These are phyloP conservation scores for Epinephelus lanceolatus DNA, from an alignment of 2,113 vertebrate species.

Conservation along the genomic window DNA sequence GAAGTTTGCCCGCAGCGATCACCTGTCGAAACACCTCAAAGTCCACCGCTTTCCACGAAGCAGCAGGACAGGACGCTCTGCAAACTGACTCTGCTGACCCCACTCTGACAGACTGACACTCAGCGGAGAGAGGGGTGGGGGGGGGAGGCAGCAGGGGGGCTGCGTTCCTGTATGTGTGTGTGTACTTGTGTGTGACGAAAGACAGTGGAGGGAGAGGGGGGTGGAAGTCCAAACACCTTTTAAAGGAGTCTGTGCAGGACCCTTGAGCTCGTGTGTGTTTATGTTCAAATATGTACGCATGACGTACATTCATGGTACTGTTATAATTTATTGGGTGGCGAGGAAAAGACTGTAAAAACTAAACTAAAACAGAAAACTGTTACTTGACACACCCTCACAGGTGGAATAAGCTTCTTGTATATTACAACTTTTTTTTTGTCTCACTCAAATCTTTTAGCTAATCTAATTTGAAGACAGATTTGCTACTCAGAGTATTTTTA, in stretches of 20 bases:
- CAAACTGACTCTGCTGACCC: conserved; percentile 88
- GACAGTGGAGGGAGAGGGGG: conserved; percentile 30
- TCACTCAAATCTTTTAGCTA: conserved; percentile 67
- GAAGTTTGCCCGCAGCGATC: conserved; percentile 98
- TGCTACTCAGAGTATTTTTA: conserved; percentile 75
- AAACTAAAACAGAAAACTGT: conserved; percentile 75
- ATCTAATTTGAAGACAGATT: conserved; percentile 56
- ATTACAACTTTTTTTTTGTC: conserved; percentile 73
- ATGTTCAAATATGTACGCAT: conserved; percentile 60
- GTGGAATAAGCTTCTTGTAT: conserved; percentile 81
- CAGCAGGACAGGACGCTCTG: conserved; percentile 90
- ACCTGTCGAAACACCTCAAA: conserved; percentile 99
- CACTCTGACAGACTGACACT: conserved; percentile 58
- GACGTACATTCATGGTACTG: conserved; percentile 81
- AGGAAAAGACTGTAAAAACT: conserved; percentile 74
- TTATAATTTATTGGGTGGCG: conserved; percentile 91
- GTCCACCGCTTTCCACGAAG: conserved; percentile 98
- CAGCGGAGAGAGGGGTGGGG: neutral
- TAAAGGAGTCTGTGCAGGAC: conserved; percentile 53
- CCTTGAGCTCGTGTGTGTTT: conserved; percentile 55
- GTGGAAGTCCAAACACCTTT: conserved; percentile 63
- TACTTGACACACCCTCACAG: conserved; percentile 82
- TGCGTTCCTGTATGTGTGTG: conserved; percentile 1
- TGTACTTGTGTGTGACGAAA: conserved; percentile 43
- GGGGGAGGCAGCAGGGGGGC: neutral